A percentile compares a stretch with the other conserved stretches of the same genome.
These are phyloP conservation scores for Azemiops feae DNA, from an alignment of 2,113 vertebrate species.

Conservation along the genomic window DNA sequence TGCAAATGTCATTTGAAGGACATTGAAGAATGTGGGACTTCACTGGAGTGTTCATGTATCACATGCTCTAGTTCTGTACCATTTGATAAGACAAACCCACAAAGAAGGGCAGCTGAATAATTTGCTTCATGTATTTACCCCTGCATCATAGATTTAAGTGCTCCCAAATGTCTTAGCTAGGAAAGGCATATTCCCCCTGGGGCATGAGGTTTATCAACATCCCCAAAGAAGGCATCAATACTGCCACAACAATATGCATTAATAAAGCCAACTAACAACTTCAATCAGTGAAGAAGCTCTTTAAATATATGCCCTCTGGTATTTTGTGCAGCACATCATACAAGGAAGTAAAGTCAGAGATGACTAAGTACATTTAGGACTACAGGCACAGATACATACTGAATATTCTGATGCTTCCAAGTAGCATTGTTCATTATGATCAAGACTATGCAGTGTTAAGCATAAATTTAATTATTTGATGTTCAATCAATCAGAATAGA, in stretches of 20 bases:
- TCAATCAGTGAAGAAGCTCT: not conserved
- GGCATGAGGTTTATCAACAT: not conserved
- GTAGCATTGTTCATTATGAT: not conserved
- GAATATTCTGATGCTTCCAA: not conserved
- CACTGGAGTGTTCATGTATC: not conserved
- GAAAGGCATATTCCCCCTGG: not conserved
- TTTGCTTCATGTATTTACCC: not conserved
- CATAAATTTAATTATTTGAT: not conserved
- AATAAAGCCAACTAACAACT: not conserved
- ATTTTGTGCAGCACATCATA: not conserved
- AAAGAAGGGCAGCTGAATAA: not conserved
- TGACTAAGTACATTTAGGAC: not conserved
- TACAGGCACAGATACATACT: not conserved
- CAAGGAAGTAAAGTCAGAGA: not conserved
- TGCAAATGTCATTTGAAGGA: not conserved
- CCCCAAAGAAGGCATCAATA: not conserved
- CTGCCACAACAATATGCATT: not conserved
- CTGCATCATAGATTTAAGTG: not conserved
- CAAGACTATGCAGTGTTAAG: not conserved
- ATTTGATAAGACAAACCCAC: not conserved
- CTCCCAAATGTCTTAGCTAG: not conserved
- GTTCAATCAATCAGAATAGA: not conserved
- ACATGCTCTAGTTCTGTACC: not conserved
- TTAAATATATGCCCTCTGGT: not conserved
- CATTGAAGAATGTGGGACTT: not conserved